These are phyloP conservation scores for Proterorhinus semilunaris DNA, from an alignment of 2,113 vertebrate genomes.

Conservation along the genomic window DNA sequence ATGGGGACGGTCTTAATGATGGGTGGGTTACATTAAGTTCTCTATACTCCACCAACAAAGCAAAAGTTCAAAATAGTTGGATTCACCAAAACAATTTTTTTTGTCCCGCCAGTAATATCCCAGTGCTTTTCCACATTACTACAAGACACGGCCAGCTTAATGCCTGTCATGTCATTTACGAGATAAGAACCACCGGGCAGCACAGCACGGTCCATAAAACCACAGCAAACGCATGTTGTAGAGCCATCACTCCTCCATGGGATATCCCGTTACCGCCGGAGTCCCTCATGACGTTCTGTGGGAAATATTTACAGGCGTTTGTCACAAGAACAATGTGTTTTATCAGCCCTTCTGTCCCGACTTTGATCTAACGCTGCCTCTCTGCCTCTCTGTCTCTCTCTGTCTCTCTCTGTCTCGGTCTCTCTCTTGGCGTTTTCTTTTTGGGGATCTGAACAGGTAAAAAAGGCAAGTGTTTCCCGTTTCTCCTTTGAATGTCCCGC, in stretches of 20 bases:
- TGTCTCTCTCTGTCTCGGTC: conserved; percentile 32
- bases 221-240: conserved; percentile 20
- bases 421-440: conserved; percentile 7
- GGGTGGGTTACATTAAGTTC: no score
- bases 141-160: conserved; percentile 4
- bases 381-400: conserved; percentile 24
- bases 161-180: conserved; percentile 64
- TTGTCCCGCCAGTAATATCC: no score
- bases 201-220: conserved; percentile 36
- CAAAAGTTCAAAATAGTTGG: no score
- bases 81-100: no score
- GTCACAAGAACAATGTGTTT: conserved; percentile 36
- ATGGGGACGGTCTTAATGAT: no score
- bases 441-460: conserved; percentile 60
- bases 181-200: conserved; percentile 47
- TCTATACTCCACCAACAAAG: no score
- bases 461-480: conserved; percentile 66
- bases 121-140: no score
- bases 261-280: conserved; percentile 1
- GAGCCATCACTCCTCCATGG: not conserved
- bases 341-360: conserved; percentile 44
- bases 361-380: conserved; percentile 29
- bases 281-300: conserved; percentile 21
- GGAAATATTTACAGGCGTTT: conserved; percentile 29
- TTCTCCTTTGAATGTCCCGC: no score